Percentiles rank a stretch among this genome's conserved stretches.
Evolutionary conservation across 92 coral and sea anemone species (phyloP).

Genomic region (Umimayanthus chanpuru): DNA sequence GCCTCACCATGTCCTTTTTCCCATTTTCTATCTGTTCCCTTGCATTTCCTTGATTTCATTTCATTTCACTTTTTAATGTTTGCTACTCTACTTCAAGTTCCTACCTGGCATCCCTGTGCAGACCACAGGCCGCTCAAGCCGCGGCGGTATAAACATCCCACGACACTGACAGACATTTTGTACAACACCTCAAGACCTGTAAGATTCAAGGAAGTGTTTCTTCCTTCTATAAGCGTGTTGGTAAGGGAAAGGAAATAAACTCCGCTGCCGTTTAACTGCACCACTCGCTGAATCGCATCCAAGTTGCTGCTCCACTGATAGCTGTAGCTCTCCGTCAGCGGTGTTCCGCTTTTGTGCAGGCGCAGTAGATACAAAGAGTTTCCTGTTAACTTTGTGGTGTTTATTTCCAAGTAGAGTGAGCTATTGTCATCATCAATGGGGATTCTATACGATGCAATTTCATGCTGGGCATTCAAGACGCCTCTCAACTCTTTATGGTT

Average conservation of each 20-base stretch:
- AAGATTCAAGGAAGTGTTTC: background rate
- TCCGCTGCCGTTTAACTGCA: constrained; percentile 21
- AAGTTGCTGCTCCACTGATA: constrained; percentile 15
- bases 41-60: background rate
- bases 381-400: constrained; percentile 1
- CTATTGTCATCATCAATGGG: constrained; percentile 26
- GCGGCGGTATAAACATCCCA: constrained; percentile 29
- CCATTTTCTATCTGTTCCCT: background rate
- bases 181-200: constrained; percentile 3
- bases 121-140: constrained; percentile 18
- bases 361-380: constrained; percentile 13
- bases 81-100: background rate
- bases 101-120: constrained; percentile 37
- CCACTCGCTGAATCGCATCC: constrained; percentile 6
- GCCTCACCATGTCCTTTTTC: too few species aligned
- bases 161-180: constrained; percentile 3
- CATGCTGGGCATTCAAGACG: background rate
- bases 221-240: background rate
- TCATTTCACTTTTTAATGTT: background rate
- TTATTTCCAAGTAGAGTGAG: constrained; percentile 31
- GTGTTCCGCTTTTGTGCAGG: constrained; percentile 1
- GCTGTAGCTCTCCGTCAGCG: background rate
- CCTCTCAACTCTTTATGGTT: background rate
- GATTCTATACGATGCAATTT: constrained; percentile 12
- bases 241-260: constrained; percentile 32